phyloP scores from a whole-genome alignment of 2,113 vertebrate genomes.

The Eublepharis macularius region DNA sequence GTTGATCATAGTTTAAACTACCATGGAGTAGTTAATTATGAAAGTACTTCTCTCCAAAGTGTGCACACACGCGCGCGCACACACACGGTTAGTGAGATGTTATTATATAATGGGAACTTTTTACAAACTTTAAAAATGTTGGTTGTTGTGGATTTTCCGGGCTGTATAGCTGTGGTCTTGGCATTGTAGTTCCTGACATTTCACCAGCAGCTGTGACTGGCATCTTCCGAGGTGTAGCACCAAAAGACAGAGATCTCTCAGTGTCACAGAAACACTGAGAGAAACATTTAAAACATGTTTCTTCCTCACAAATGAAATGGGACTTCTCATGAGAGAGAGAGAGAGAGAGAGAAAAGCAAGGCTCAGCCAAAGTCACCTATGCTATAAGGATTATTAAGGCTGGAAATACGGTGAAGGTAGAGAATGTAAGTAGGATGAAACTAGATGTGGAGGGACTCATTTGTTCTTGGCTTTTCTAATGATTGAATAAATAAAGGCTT shows the following conservation, averaged over 20 bases:
- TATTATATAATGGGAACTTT: background rate
- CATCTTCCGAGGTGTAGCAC: too few relatives aligned
- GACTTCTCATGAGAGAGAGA: background rate
- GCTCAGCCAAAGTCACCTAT: background rate
- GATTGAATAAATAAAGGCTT: background rate
- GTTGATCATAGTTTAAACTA: background rate
- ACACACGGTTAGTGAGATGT: background rate
- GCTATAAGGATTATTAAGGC: background rate
- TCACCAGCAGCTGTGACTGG: too few relatives aligned
- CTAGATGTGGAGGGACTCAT: background rate
- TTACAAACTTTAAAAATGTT: background rate
- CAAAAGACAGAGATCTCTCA: too few relatives aligned
- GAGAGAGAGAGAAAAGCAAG: background rate
- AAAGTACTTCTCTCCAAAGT: constrained; percentile 27
- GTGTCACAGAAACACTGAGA: too few relatives aligned
- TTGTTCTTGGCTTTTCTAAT: background rate
- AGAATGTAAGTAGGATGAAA: background rate
- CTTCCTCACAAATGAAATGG: background rate
- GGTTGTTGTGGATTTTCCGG: too few relatives aligned
- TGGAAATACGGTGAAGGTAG: background rate
- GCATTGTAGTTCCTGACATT: too few relatives aligned
- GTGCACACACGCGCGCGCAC: too few relatives aligned
- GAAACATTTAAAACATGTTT: too few relatives aligned
- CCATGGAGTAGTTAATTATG: constrained; percentile 37
- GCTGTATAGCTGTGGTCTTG: too few relatives aligned